Conservation (phyloP, 2,888 invertebrate species). For the Drosophila picticornis region DNA sequence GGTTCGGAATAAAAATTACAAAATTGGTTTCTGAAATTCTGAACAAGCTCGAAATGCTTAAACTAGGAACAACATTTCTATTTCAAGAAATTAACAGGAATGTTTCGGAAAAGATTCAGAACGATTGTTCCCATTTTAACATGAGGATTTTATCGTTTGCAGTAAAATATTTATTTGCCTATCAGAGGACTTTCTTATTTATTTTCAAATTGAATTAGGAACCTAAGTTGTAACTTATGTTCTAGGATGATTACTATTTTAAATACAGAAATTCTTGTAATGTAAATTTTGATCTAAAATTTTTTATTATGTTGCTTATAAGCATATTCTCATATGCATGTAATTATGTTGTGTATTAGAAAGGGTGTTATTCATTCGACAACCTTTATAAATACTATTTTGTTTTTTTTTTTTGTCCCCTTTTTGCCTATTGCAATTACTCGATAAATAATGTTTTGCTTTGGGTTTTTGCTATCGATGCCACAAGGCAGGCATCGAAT, state of each 20-base stretch:
- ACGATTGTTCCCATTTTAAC: background rate
- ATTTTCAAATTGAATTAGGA: background rate
- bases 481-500: slow-evolving; percentile 30
- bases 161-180: background rate
- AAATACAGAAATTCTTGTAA: background rate
- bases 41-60: background rate
- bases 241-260: background rate
- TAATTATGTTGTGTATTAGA: no score
- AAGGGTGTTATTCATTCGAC: background rate
- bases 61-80: accelerated
- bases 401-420: background rate
- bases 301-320: background rate
- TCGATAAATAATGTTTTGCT: slow-evolving; percentile 25
- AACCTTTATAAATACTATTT: background rate
- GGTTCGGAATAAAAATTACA: background rate
- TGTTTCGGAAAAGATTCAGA: background rate
- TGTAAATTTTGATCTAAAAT: no score
- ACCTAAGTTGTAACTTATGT: background rate
- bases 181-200: background rate
- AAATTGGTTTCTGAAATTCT: background rate
- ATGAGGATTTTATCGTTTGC: background rate
- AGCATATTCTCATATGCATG: background rate
- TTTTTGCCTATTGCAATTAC: slow-evolving; percentile 4
- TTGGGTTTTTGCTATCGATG: slow-evolving; percentile 47
- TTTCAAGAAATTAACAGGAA: background rate